phyloP scores from a whole-genome alignment of 2,113 vertebrate species.

The Grallaria varia region DNA sequence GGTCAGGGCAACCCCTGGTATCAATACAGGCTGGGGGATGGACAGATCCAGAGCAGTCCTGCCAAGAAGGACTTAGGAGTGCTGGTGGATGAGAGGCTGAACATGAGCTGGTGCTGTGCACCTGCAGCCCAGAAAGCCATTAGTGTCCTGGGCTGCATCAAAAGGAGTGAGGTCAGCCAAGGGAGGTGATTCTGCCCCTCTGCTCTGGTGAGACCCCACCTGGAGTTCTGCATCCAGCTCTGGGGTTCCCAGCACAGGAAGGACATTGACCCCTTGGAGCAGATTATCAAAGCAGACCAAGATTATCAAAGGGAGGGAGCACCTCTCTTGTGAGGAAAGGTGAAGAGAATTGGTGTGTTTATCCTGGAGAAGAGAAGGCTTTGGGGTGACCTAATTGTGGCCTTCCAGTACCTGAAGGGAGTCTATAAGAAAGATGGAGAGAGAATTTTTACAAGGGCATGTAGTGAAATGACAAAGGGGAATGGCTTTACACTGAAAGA shows the following conservation, averaged over 20 bases:
- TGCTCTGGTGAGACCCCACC: background rate
- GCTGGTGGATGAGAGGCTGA: background rate
- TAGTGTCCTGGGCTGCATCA: background rate
- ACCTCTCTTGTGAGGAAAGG: background rate
- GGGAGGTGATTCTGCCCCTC: background rate
- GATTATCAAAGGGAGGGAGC: background rate
- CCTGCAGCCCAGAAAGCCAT: background rate
- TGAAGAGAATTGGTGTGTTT: background rate
- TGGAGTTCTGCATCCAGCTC: background rate
- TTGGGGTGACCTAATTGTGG: background rate
- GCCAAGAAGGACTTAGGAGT: fast-evolving
- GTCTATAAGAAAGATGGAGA: background rate
- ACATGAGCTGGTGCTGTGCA: background rate
- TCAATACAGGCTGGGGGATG: background rate
- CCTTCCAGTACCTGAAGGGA: background rate
- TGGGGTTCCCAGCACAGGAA: background rate
- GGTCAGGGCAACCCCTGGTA: fast-evolving
- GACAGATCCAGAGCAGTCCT: background rate
- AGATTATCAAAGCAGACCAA: background rate
- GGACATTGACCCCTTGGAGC: background rate
- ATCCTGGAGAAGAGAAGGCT: background rate
- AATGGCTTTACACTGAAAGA: background rate
- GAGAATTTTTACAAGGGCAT: background rate
- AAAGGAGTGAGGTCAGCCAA: fast-evolving
- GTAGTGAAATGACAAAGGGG: background rate